Base-by-base conservation (phyloP, 2,797 vertebrate genomes). In the Halcyon smyrnensis region DNA sequence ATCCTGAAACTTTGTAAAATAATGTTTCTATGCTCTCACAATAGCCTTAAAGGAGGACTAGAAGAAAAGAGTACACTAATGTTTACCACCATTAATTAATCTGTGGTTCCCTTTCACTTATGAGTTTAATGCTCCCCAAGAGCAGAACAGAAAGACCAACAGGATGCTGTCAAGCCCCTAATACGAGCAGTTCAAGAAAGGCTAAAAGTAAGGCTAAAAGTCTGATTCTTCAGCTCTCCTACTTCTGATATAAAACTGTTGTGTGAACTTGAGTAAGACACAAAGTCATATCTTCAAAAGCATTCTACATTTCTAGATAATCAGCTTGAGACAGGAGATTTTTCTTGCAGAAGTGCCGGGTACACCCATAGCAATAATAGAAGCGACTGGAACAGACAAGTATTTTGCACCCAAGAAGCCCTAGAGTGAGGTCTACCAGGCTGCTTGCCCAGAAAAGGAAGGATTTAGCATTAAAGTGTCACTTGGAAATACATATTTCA, bases 81-180 rank as follows among this genome's bases (percentile, higher is more conserved):
- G 32, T 60, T 75, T n/a, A 39, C 21, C 27, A 16, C 45, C 37
- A 32, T 34, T 59, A 63, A 67, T 92, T 65, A 68, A 93, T 36
- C 24, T 63, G 23, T 82, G 41, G 10, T 46, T 89, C 39, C n/a
- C 32, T 89, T 89, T 89, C 43, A 65, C 5, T 11, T 78, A n/a
- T 5, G 24, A 73, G 18, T 43, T 57, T 11, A 69, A 39, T 32
- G 32, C 20, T 76, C 50, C 37, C 0, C 0, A 0, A 63, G 50
- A 82, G 16, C 37, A 57, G 20, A 92, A 79, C 10, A 59, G 63
- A 78, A 92, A 50, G 36, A 45, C 21, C 14, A 59, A 16, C 30
- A 59, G 28, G 12, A 23, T 81, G 56, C 60, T 69, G 36, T 36
- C 82, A 65, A 69, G 25, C 8, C 25, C 51, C 34, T 45, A 56